phyloP scores from a whole-genome alignment of 1,140 invertebrate genomes.

The Papilio helenus region DNA sequence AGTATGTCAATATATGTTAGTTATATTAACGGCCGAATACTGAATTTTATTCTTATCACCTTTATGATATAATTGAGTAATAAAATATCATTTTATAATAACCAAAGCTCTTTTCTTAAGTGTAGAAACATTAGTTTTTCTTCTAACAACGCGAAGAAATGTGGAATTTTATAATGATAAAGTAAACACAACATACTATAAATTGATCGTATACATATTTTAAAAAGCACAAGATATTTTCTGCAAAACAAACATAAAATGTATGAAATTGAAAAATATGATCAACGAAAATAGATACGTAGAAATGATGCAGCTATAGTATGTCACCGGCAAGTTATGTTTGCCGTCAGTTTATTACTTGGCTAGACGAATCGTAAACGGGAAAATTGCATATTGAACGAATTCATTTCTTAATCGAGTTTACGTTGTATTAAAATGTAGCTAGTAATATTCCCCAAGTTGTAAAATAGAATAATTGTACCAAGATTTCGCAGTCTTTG shows the following conservation, averaged over 20 bases:
- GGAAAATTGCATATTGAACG: too few species aligned
- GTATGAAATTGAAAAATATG: constrained; percentile 19
- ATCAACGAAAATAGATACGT: not conserved
- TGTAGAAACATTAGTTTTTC: too few species aligned
- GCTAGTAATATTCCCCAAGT: too few species aligned
- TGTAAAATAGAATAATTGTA: too few species aligned
- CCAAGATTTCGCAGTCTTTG: too few species aligned
- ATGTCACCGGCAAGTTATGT: not conserved
- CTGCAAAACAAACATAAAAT: not conserved
- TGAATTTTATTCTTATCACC: too few species aligned
- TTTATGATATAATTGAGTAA: too few species aligned
- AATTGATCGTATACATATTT: not conserved
- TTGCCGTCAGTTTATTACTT: not conserved
- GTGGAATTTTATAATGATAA: not conserved
- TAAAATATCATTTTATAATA: too few species aligned
- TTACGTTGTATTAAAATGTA: not conserved
- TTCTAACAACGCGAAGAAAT: not conserved
- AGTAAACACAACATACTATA: not conserved
- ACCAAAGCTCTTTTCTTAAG: too few species aligned
- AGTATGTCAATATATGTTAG: too few species aligned
- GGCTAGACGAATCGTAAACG: not conserved
- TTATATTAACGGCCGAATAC: too few species aligned
- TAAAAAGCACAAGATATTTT: not conserved
- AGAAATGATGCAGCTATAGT: not conserved
- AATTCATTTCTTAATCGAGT: not conserved